Base-by-base conservation (phyloP, 1,140 invertebrate genomes). In the Anastrepha ludens region DNA sequence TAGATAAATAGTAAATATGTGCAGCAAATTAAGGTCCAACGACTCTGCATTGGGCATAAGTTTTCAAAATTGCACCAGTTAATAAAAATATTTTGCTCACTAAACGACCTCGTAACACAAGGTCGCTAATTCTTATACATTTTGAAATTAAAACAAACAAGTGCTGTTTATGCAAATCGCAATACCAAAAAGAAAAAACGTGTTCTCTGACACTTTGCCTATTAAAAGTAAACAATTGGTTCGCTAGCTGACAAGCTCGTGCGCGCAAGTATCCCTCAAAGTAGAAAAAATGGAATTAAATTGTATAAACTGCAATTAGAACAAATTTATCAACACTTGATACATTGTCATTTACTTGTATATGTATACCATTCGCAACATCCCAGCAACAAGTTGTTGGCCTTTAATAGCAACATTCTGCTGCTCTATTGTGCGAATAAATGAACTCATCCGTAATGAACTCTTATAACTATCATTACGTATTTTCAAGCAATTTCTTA, bases 201-300 rank as follows among this genome's bases (percentile, higher is more conserved):
- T 81, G 74, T 81, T 81, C 47, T 81, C 6, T 29, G 15, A 7
- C 47, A 20, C 17, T 81, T 81, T 58, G 50, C n/a, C 74, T 81
- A 47, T 47, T 11, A 58, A 74, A 74, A 81, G 74, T 81, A 81
- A 81, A 81, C 67, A 74, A 74, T 74, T 74, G 15, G 0, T 13
- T 7, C 15, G 15, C 15, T 17, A 47, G 44, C 70, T 15, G 60
- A 4, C n/a, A 47, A 55, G 9, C 74, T 74, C 41, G 70, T 74
- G 70, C 41, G 74, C 74, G 74, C 74, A 47, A 55, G 47, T 81
- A 81, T n/a, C 47, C n/a, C 15, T 81, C 74, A 58, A 81, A 58
- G 55, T 55, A 55, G 47, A 29, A 81, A 50, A 41, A 74, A 44
- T 47, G 17, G 41, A 47, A 47, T 47, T 47, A 50, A 47, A n/a